Evolutionary conservation across 2,113 vertebrate species (phyloP), one percentile per base, ranked within the genome.

Genomic region (Pantherophis guttatus): DNA sequence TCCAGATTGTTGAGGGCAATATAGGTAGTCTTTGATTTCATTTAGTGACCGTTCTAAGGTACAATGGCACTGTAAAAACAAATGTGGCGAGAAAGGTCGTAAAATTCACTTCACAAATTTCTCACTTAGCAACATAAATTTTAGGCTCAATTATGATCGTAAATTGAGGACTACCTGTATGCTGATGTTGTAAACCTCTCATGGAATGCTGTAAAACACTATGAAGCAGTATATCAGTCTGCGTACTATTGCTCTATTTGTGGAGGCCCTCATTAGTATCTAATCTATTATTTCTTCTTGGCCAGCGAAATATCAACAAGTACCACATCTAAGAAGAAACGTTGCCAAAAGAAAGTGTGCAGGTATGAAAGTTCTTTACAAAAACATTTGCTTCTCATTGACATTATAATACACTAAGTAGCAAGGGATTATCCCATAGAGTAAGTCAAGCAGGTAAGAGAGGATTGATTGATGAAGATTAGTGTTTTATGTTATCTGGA

Each of bases 301-400:
- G 44, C 24, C 92, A 93, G 91, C 3, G 29, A 58, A 86, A 48
- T 44, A 57, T 13, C 17, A 92, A 44, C 5, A 90, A 93, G 1
- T 8, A 54, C 33, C 50, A 52, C 87, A 19, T 23, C 26, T 50
- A 88, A 52, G 15, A 5, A 1, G 81, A 93, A 53, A 65, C 90
- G 90, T 91, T 70, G 70, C 70, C 92, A 93, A 93, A 86, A 62
- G 9, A 86, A 90, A 29, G 23, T 5, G 5, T 50, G 75, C 2
- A 1, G 1, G 3, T 87, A 17, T 70, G 94, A 94, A 88, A 15
- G 0, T 54, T 85, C 87, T 96, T 96, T 75, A 85, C 33, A 94
- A 94, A 96, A 89, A 93, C 33, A 90, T 94, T 96, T 93, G 91
- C 94, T 94, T 96, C 93, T 93, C 93, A 91, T 91, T 87, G 92